Conservation (phyloP, 2,888 invertebrate species). For the Zhengitettix transpicula region DNA sequence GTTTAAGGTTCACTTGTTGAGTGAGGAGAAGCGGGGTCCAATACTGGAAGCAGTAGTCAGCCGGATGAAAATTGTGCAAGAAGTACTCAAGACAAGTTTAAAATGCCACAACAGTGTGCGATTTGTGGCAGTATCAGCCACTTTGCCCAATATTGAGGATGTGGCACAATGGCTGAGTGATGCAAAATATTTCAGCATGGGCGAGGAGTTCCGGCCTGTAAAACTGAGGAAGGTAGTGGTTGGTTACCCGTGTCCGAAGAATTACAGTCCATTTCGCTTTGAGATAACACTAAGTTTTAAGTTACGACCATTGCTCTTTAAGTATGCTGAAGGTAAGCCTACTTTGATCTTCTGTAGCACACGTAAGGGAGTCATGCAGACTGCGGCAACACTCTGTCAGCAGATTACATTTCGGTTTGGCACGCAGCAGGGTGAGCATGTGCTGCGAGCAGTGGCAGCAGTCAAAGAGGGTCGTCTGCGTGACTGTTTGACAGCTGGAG, state of each 20-base stretch:
- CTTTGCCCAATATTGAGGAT: conserved; percentile 61
- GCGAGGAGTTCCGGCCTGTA: conserved; percentile 57
- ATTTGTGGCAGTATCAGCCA: conserved; percentile 64
- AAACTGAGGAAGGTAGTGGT: conserved; percentile 52
- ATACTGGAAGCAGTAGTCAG: conserved; percentile 64
- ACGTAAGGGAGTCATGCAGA: conserved; percentile 52
- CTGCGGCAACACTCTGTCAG: conserved; percentile 43
- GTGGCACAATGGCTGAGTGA: conserved; percentile 53
- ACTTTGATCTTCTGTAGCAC: conserved; percentile 59
- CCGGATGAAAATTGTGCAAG: conserved; percentile 60
- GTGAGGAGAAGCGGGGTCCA: conserved; percentile 53
- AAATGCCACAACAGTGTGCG: conserved; percentile 19
- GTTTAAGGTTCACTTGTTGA: conserved; percentile 44
- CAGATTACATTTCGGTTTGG: conserved; percentile 38
- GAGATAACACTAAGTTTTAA: conserved; percentile 63
- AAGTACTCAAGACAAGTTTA: conserved; percentile 9
- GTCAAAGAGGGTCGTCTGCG: conserved; percentile 30
- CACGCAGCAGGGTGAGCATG: conserved; percentile 33
- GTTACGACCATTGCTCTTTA: conserved; percentile 46
- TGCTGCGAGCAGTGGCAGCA: conserved; percentile 25
- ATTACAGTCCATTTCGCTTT: conserved; percentile 49
- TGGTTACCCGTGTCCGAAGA: conserved; percentile 43
- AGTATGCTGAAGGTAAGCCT: conserved; percentile 55
- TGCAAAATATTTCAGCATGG: conserved; percentile 39
- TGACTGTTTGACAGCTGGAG: conserved; percentile 39